Evolutionary conservation across 2,888 invertebrate species (phyloP), one percentile per base, ranked within the genome.

Genomic region (Perizoma flavofasciatum): DNA sequence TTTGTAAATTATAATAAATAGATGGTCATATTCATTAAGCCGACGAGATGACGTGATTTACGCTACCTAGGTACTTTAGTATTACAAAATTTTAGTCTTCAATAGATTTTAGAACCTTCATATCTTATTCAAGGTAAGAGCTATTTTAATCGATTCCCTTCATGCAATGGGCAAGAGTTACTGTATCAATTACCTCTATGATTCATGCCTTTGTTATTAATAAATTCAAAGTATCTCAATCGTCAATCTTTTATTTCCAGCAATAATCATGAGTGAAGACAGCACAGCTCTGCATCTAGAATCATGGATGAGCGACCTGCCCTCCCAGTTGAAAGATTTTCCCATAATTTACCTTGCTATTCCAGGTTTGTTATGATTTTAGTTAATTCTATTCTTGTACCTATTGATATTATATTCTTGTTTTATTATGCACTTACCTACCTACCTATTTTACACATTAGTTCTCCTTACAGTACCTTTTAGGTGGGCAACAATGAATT

Each of bases 291-390:
- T 85, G 63, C 79, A 75, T 55, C 65, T 86, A 46, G 95, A 94
- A 75, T 89, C 93, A 68, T 96, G 96, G 96, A 96, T 96, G 96
- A 88, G 92, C 37, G 92, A 93, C 63, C 81, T 96, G 69, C 94
- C 96, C 52, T 83, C 88, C 10, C 81, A 86, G 58, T 76, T 95
- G 35, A 93, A 93, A 74, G 85, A 93, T 60, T 64, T 94, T 60
- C 94, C 96, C 33, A 82, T 96, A 59, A 95, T 95, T 68, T 93
- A 95, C 75, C 85, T 96, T 68, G 95, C 96, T 32, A 96, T 96
- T 82, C 96, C 96, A 88, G 96, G 96, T 96, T 92, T 61, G 46
- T 59, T 0, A 46, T 7, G 6, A 22, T 7, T 43, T 43, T 22
- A 7, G 6, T 44, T 44, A 0, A 37, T 37, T 22, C 37, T 6